Evolutionary conservation across 1,140 invertebrate genomes (phyloP), one percentile per base, ranked within the genome.

Genomic region (Andricus grossulariae): DNA sequence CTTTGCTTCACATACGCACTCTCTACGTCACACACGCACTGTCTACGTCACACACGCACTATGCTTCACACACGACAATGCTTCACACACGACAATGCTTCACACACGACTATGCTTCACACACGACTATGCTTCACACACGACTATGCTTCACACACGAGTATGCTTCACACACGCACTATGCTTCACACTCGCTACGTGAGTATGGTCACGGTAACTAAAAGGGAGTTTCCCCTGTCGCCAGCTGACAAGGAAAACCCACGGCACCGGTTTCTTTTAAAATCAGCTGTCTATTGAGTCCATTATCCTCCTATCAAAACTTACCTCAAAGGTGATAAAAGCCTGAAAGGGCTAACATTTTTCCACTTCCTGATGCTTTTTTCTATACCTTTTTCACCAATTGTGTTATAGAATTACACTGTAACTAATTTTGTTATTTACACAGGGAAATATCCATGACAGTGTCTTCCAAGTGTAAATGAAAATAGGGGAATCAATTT

Each of bases 241-340:
- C 55, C 55, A 55, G 55, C 55, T 57, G 55, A 57, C 55, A 57
- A 8, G 55, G 55, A 57, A 57, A 57, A 57, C 55, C 55, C 55
- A 57, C 55, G 55, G 18, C 55, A 57, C 55, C 55, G 55, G 55
- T 57, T 57, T 57, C 55, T 25, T 57, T 57, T 12, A 57, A 57
- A 57, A 57, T 57, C 55, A 57, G 55, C 55, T 57, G 55, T 57
- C 55, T 25, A 13, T 25, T 7, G 13, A 57, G 5, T 57, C 55
- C 55, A 57, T 57, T 57, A 25, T 57, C 55, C 55, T 25, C 19
- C 55, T 57, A 57, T 57, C 55, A 57, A 57, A 57, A 57, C 55
- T 57, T 21, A 25, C 55, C 55, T 57, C 18, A 12, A 15, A 57
- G 19, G 55, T 57, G 55, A 57, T 57, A 57, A 57, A 19, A 18